A percentile compares a stretch with the other conserved stretches of the same genome.
Conservation (phyloP, 2,113 vertebrate genomes). For the Hippocampus comes region DNA sequence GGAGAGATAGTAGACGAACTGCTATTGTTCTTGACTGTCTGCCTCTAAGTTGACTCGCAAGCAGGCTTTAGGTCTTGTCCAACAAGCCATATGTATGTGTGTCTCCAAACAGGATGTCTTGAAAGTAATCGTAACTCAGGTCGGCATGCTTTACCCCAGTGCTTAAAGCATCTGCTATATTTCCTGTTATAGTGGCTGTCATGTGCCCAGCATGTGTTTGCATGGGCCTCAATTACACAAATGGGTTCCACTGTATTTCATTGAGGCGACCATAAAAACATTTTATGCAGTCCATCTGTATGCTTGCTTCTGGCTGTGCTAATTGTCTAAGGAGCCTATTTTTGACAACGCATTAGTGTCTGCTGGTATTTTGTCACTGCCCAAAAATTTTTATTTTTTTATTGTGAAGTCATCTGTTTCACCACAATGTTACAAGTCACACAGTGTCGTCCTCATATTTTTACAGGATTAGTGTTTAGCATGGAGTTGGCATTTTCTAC, state of each 20-base stretch:
- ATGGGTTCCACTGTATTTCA: conserved; percentile 2
- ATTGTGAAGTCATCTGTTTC: too few species aligned
- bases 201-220: conserved; percentile 7
- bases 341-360: not conserved
- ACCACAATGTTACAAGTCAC: too few species aligned
- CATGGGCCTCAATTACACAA: conserved; percentile 2
- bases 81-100: not conserved
- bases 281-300: not conserved
- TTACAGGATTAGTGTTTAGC: too few species aligned
- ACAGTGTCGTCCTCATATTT: too few species aligned
- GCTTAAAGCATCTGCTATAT: conserved; percentile 1
- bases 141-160: not conserved
- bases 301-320: not conserved
- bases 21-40: not conserved
- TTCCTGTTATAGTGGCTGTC: not conserved
- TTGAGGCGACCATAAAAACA: not conserved
- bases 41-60: not conserved
- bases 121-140: conserved; percentile 3
- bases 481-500: too few species aligned
- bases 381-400: not conserved
- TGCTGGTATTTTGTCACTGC: not conserved
- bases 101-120: conserved; percentile 1
- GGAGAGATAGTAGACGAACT: not conserved
- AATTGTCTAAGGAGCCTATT: not conserved
- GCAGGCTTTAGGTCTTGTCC: not conserved